These are phyloP conservation scores for Naso thynnoides DNA, from an alignment of 2,797 vertebrate genomes.

Conservation along the genomic window DNA sequence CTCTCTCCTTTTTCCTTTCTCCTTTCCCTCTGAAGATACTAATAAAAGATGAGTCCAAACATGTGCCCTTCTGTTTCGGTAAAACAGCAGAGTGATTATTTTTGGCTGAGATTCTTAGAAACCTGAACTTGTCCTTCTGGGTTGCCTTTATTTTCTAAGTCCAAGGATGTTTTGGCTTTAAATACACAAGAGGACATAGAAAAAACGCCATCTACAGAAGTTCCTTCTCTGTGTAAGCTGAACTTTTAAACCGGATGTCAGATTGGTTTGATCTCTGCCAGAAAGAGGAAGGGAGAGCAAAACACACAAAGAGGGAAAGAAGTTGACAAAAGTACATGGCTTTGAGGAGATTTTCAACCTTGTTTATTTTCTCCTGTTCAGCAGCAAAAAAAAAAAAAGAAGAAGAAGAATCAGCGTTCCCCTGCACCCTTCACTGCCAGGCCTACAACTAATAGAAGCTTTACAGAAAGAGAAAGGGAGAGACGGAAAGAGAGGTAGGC, in stretches of 20 bases:
- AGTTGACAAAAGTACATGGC: conserved; percentile 37
- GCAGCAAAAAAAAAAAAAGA: conserved; percentile 80
- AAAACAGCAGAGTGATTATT: conserved; percentile 68
- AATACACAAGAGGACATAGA: conserved; percentile 43
- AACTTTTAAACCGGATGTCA: conserved; percentile 51
- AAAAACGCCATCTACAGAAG: conserved; percentile 23
- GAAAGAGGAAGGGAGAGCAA: conserved; percentile 15
- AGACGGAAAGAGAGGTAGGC: neutral
- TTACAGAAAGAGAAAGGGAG: conserved; percentile 42
- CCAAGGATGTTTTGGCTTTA: conserved; percentile 41
- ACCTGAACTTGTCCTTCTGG: conserved; percentile 54
- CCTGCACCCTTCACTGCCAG: conserved; percentile 23
- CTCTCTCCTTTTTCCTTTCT: conserved; percentile 24
- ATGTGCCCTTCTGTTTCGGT: conserved; percentile 35
- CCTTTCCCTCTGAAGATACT: conserved; percentile 48
- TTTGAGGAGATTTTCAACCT: conserved; percentile 59
- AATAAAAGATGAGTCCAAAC: conserved; percentile 70
- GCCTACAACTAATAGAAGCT: conserved; percentile 43
- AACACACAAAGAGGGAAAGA: conserved; percentile 31
- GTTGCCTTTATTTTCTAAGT: conserved; percentile 58
- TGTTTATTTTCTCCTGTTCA: conserved; percentile 70
- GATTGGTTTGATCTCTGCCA: conserved; percentile 56
- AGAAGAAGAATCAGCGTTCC: conserved; percentile 79
- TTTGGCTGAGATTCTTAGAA: conserved; percentile 63
- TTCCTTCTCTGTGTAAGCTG: conserved; percentile 23